Evolutionary conservation across 2,113 vertebrate genomes (phyloP).

Genomic region (Alosa alosa): DNA sequence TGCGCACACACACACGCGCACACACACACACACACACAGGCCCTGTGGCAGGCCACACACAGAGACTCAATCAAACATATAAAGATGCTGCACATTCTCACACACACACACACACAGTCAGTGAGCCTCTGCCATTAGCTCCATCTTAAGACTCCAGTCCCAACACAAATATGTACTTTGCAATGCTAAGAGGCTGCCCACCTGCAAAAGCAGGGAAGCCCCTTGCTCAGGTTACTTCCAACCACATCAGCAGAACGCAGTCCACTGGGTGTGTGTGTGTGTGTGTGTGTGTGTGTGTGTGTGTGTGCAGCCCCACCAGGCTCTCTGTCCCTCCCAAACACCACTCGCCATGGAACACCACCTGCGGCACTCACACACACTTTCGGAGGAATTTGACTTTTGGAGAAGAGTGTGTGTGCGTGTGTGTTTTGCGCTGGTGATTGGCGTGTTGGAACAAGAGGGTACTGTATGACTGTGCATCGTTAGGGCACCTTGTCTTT

Average conservation of each 20-base stretch:
- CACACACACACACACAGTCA: neutral
- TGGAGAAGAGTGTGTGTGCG: neutral
- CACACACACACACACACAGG: neutral
- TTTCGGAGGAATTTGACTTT: neutral
- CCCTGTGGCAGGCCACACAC: neutral
- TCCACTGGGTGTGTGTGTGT: no score
- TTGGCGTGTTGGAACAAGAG: neutral
- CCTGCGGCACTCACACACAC: neutral
- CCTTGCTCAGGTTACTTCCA: slow-evolving; percentile 14
- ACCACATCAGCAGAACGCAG: slow-evolving; percentile 18
- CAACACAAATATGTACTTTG: slow-evolving; percentile 38
- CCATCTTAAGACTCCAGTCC: neutral
- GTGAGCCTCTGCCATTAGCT: no score
- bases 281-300: slow-evolving; percentile 4
- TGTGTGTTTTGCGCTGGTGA: neutral
- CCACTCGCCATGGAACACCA: slow-evolving; percentile 22
- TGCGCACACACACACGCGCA: neutral
- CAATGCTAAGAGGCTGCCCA: slow-evolving; percentile 8
- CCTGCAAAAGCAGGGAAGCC: neutral
- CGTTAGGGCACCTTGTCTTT: neutral
- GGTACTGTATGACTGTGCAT: neutral
- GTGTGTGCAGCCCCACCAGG: slow-evolving; percentile 22
- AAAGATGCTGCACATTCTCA: neutral
- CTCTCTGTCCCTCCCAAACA: slow-evolving; percentile 27
- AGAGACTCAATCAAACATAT: neutral